These are phyloP conservation scores for Ladona fulva DNA, from an alignment of 1,140 invertebrate species.

Conservation along the genomic window DNA sequence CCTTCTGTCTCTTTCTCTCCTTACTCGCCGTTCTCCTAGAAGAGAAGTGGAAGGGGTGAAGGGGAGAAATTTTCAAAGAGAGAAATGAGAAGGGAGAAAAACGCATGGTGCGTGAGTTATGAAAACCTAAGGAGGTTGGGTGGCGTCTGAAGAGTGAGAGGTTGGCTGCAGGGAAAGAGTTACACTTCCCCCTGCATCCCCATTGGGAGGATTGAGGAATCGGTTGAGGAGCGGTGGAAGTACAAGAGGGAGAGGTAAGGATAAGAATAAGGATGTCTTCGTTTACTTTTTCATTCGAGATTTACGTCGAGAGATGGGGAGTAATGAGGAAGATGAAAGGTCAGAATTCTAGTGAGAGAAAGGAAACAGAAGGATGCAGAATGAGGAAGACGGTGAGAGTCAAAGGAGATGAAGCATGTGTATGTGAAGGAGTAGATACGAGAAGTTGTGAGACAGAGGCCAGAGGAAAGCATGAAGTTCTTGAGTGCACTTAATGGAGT, in stretches of 20 bases:
- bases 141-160: not conserved
- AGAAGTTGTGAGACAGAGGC: not conserved
- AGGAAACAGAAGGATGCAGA: not conserved
- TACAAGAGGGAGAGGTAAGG: not conserved
- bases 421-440: not conserved
- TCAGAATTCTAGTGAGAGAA: not conserved
- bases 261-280: too few species aligned
- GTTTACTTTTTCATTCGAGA: too few species aligned
- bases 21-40: too few species aligned
- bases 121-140: not conserved
- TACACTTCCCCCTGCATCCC: not conserved
- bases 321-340: not conserved
- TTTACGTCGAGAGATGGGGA: too few species aligned
- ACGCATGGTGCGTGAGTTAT: not conserved
- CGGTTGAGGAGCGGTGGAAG: not conserved
- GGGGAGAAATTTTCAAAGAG: not conserved
- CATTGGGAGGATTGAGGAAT: not conserved
- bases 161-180: not conserved
- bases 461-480: too few species aligned
- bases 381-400: not conserved
- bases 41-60: not conserved
- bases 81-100: not conserved
- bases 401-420: not conserved
- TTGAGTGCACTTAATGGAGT: too few species aligned
- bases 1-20: too few species aligned